Conservation (phyloP, 2,797 vertebrate species). For the Tapera naevia region DNA sequence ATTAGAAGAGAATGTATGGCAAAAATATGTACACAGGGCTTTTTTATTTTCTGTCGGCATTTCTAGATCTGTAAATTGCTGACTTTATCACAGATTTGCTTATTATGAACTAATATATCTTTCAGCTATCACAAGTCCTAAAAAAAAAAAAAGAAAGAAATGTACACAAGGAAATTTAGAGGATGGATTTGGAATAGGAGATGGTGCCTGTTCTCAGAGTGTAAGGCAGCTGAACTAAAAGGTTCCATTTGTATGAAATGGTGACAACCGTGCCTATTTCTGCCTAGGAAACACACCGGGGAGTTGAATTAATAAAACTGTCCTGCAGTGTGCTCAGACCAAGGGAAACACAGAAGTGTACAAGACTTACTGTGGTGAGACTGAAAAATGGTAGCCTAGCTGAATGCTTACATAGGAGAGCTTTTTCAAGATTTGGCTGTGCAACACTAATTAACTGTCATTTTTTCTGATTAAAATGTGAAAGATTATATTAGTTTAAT, state of each 20-base stretch:
- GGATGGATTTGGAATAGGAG: background rate
- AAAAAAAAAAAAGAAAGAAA: background rate
- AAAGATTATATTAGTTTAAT: constrained; percentile 16
- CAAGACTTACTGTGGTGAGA: background rate
- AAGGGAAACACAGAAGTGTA: background rate
- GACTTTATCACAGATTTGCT: background rate
- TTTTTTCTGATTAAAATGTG: constrained; percentile 46
- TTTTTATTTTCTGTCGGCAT: background rate
- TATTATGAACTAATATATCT: background rate
- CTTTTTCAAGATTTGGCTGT: background rate
- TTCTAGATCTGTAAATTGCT: background rate
- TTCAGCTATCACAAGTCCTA: background rate
- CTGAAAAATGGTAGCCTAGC: background rate
- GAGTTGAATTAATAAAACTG: background rate
- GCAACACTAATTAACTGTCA: constrained; percentile 34
- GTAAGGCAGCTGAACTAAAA: background rate
- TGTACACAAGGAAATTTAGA: background rate
- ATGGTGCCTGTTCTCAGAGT: background rate
- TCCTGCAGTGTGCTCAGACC: background rate
- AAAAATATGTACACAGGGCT: fast-evolving
- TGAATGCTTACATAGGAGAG: background rate
- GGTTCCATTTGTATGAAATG: background rate
- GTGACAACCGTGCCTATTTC: background rate
- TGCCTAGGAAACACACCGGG: background rate
- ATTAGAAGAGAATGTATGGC: background rate